Evolutionary conservation across 2,113 vertebrate species (phyloP), one percentile per base, ranked within the genome.

Genomic region (Rana temporaria): DNA sequence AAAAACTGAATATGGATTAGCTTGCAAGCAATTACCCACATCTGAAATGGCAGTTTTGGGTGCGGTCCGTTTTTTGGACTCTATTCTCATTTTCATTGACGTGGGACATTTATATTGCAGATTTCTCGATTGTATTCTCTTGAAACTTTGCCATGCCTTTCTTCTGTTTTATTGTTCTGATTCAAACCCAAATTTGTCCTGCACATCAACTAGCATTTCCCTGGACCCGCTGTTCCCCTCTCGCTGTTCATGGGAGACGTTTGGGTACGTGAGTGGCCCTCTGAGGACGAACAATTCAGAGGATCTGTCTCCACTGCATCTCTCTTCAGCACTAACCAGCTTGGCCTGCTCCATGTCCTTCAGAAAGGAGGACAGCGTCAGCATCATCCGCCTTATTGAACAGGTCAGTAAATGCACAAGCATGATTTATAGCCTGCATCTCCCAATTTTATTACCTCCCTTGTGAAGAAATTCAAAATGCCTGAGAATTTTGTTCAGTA

Each of bases 191-290:
- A 64, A 4, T 66, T 6, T 85, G 34, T 71, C 85, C 48, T 8
- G 76, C 22, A n/a, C 26, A 22, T n/a, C 52, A 75, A 66, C 14
- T 90, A 99, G 98, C 88, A 97, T 99, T 57, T 96, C 96, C 59
- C 88, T 99, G 91, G 97, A 99, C 85, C 98, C 98, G 16, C 93
- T 99, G 74, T 99, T 98, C 85, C 98, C 98, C 0, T 99, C 98
- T n/a, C 98, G 97, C 76, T 99, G 98, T 70, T 98, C 97, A 11
- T 98, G 98, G 98, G 98, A 99, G 89, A 98, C 96, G 0, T 99
- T 99, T 38, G 97, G 98, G 83, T 99, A 98, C 0, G 93, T 95
- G 77, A 94, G 95, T 8, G 95, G 95, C 60, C 93, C 95, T 68
- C 95, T 91, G 38, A 90, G 96, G 86, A 90, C 81, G 32, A 90